phyloP scores from a whole-genome alignment of 35 echinoderm and acorn worm genomes.

The Apostichopus japonicus region DNA sequence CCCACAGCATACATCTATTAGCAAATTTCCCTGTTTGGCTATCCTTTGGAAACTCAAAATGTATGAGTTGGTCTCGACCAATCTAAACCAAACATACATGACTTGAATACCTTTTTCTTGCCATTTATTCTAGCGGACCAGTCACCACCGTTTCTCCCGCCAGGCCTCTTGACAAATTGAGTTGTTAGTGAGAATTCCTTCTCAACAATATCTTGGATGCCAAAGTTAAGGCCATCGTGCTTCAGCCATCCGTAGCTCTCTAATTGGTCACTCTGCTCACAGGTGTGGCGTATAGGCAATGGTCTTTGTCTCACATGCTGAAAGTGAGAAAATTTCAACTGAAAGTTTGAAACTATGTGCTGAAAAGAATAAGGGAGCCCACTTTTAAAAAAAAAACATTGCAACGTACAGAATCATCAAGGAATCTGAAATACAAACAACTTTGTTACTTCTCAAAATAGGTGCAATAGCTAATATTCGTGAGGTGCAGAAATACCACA shows the following conservation, averaged over 20 bases:
- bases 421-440: too few relatives aligned
- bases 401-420: too few relatives aligned
- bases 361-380: too few relatives aligned
- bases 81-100: not conserved
- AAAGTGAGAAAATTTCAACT: not conserved
- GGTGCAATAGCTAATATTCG: too few relatives aligned
- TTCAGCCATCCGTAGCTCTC: conserved; percentile 90
- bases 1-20: too few relatives aligned
- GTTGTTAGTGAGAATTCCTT: conserved; percentile 85
- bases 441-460: too few relatives aligned
- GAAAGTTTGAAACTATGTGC: too few relatives aligned
- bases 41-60: too few relatives aligned
- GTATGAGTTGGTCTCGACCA: not conserved
- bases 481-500: too few relatives aligned
- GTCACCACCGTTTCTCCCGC: conserved; percentile 86
- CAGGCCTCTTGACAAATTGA: conserved; percentile 87
- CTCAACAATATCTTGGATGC: conserved; percentile 92
- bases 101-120: conserved; percentile 61
- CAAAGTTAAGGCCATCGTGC: conserved; percentile 94
- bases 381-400: too few relatives aligned
- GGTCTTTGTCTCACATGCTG: conserved; percentile 66
- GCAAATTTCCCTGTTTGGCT: too few relatives aligned
- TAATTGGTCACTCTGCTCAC: conserved; percentile 92
- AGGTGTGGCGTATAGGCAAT: conserved; percentile 84
- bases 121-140: conserved; percentile 88